Base-by-base conservation (phyloP, 2,113 vertebrate species). In the Tetrao urogallus region DNA sequence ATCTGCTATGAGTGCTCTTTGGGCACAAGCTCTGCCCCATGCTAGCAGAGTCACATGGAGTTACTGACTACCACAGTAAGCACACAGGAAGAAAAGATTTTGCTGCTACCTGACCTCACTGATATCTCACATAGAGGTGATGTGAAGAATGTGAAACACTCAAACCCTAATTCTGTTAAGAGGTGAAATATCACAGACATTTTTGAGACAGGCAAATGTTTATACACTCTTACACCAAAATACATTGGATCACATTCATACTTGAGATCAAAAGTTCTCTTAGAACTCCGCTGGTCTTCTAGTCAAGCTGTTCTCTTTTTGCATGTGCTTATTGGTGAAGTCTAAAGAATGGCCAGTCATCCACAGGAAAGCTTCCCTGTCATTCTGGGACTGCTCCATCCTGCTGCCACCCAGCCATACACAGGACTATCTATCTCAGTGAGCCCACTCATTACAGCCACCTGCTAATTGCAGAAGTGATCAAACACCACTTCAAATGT, bases 381-480 rank as follows among this genome's bases (percentile, higher is more conserved):
- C 40, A 6, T 4, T 11, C 2, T 42, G 3, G 47, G 40, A 12
- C 28, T 22, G 60, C 13, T 34, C 43, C 52, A n/a, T 18, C 50
- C 81, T 42, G 27, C 58, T 2, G 1, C 40, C 32, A 54, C 58
- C 38, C 54, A 60, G 75, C 57, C 17, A 4, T 0, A 6, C 13
- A 14, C 25, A 50, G 40, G 65, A 15, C 3, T 4, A 54, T 16
- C 10, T 40, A 16, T 4, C 50, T 12, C 38, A 32, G 34, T 0
- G 0, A 73, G 48, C 21, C 36, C 58, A 32, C 10, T 27, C 4
- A 43, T 61, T 9, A 57, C 6, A 8, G 30, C 14, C 30, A 40
- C 2, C 2, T 8, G 3, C 30, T 58, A 47, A 57, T 25, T 7
- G 20, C 1, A 1, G 60, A 63, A 74, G 80, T 1, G 0, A 76